Percentiles rank a stretch among this genome's conserved stretches.
These are phyloP conservation scores for Neodiprion lecontei DNA, from an alignment of 1,140 invertebrate genomes.

Conservation along the genomic window DNA sequence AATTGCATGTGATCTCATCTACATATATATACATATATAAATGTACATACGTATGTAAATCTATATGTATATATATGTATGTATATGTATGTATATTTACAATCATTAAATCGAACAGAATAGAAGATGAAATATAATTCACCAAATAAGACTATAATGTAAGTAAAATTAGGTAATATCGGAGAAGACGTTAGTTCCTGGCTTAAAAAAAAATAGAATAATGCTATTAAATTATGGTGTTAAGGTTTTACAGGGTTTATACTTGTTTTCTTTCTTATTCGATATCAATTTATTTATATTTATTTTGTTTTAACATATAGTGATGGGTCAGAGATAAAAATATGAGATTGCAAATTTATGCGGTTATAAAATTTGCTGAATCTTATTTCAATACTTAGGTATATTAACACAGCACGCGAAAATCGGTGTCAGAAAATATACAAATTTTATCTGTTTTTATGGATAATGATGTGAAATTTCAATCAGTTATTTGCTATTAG, in stretches of 20 bases:
- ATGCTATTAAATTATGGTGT: background rate
- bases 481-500: too few relatives aligned
- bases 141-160: constrained; percentile 25
- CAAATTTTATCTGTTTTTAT: too few relatives aligned
- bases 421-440: background rate
- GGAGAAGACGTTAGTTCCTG: constrained; percentile 38
- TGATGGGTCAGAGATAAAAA: too few relatives aligned
- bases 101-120: constrained; percentile 21
- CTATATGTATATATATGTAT: constrained; percentile 29
- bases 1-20: constrained; percentile 2
- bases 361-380: background rate
- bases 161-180: constrained; percentile 20
- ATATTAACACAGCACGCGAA: background rate
- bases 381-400: background rate
- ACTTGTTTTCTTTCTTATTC: background rate
- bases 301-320: too few relatives aligned
- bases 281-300: background rate
- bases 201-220: constrained; percentile 23
- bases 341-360: background rate
- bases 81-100: constrained; percentile 17
- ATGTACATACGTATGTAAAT: constrained; percentile 24
- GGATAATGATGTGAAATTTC: too few relatives aligned
- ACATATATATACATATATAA: background rate
- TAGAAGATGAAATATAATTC: constrained; percentile 21
- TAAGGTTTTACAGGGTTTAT: constrained; percentile 2